Evolutionary conservation across 2,797 vertebrate genomes (phyloP), one percentile per base, ranked within the genome.

Genomic region (Cossypha heuglini): DNA sequence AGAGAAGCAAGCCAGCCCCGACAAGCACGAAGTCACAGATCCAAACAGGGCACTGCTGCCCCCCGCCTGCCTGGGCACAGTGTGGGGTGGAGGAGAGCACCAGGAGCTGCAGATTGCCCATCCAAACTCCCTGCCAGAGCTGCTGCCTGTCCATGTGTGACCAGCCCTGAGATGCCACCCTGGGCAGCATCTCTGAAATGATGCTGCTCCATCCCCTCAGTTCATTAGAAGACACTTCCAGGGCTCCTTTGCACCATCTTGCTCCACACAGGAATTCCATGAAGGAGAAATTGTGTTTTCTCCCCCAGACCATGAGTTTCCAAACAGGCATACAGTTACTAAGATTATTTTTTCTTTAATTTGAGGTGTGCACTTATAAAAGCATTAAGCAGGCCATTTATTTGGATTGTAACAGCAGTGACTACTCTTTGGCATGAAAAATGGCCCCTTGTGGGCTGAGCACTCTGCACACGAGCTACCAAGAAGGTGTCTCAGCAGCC

Each of bases 11-110:
- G 73, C 28, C 71, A 88, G 67, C 33, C 45, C 51, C 0, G 1
- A 78, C 5, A 33, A 74, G 72, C 79, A 91, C 6, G 0, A 66
- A 83, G 59, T 66, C 43, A 62, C 9, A 1, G 58, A 73, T n/a
- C 61, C n/a, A 38, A 35, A 73, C 82, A 48, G 29, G 49, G 42
- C 46, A 31, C 16, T 0, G 5, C n/a, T 42, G 74, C 35, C 4
- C 0, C 16, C 59, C 0, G 0, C 57, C 80, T 6, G 33, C 40
- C 74, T 6, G 48, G 11, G 4, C 16, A 4, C 0, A 3, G 55
- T 0, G 0, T 1, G 5, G 48, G 16, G 33, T 8, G 24, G 52
- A 49, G 48, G 16, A 46, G 71, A 81, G 55, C 2, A 4, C 0
- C 1, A 22, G 49, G 18, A 81, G 71, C 45, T 48, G 38, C 24